Evolutionary conservation across 2,888 invertebrate genomes (phyloP), one percentile per base, ranked within the genome.

Genomic region (Lasioglossum marginatum): DNA sequence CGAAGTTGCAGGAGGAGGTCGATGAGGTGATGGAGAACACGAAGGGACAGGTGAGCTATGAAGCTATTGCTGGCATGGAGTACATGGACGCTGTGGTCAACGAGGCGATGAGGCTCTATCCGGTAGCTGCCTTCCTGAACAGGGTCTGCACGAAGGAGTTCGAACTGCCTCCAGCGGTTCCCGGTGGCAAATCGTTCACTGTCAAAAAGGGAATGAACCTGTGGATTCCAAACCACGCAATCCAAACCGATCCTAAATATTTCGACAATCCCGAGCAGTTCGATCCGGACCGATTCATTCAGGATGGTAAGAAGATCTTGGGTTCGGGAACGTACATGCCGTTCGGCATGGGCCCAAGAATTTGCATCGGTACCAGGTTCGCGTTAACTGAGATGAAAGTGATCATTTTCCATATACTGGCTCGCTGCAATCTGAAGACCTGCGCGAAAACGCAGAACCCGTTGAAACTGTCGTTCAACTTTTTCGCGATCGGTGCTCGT

Each of bases 21-120:
- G 94, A 94, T 63, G 66, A 87, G 27, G 77, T 88, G 31, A 12
- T 92, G 4, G 80, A 60, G 6, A 79, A 82, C 0, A 71, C 74
- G 0, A 79, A 87, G 19, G 92, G 88, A 0, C 79, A 91, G 12
- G 52, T 93, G 8, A 89, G 90, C 1, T 94, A 93, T 73, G 93
- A 92, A 12, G 40, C 52, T 0, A 34, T 94, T 19, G 66, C 79
- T 4, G 87, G 83, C 5, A 91, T 94, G 91, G 88, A 89, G 34
- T 94, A 93, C 72, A 77, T 94, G 84, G 94, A 94, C 5, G 93
- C 92, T 88, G 92, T 94, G 1, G 79, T 93, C 57, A 85, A 88
- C 95, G 96, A 96, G 93, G 95, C 96, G 0, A 90, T 96, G 43
- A 95, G 96, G 81, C 95, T 95, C 87, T 96, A 96, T 96, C 95